Percentiles rank a stretch among this genome's conserved stretches.
Conservation (phyloP, 2,797 vertebrate species). For the Argyrosomus regius region DNA sequence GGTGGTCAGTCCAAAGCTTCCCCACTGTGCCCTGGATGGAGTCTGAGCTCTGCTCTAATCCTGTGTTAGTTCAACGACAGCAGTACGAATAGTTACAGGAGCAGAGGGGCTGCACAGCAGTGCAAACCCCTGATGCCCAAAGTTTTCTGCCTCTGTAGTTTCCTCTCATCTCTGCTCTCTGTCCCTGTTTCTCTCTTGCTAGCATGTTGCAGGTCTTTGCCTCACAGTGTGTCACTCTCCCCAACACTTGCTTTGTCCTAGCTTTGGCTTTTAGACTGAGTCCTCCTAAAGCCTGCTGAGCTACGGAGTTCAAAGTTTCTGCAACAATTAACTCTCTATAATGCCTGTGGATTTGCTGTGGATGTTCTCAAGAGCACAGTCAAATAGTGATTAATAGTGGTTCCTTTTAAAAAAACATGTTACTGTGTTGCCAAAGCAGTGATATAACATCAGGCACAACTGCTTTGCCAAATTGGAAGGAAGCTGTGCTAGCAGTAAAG, state of each 20-base stretch:
- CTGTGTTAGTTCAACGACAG: constrained; percentile 60
- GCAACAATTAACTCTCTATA: constrained; percentile 47
- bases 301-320: constrained; percentile 59
- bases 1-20: constrained; percentile 51
- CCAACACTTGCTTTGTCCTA: constrained; percentile 50
- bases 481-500: constrained; percentile 33
- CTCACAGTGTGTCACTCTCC: constrained; percentile 39
- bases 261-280: constrained; percentile 40
- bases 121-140: constrained; percentile 53
- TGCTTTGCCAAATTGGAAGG: constrained; percentile 24
- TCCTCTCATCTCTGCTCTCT: constrained; percentile 53
- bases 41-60: constrained; percentile 70
- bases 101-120: constrained; percentile 57
- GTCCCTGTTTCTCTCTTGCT: constrained; percentile 27
- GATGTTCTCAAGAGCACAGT: constrained; percentile 12
- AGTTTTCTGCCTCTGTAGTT: constrained; percentile 58
- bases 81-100: constrained; percentile 39
- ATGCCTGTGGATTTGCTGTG: constrained; percentile 40
- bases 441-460: constrained; percentile 15
- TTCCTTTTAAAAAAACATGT: constrained; percentile 6
- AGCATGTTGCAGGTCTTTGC: constrained; percentile 31
- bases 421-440: constrained; percentile 11
- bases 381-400: constrained; percentile 8
- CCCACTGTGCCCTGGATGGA: constrained; percentile 42
- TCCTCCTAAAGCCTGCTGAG: constrained; percentile 55